Percentiles rank a stretch among this genome's conserved stretches.
Evolutionary conservation across 2,888 invertebrate species (phyloP).

Genomic region (Lithophane semibrunnea): DNA sequence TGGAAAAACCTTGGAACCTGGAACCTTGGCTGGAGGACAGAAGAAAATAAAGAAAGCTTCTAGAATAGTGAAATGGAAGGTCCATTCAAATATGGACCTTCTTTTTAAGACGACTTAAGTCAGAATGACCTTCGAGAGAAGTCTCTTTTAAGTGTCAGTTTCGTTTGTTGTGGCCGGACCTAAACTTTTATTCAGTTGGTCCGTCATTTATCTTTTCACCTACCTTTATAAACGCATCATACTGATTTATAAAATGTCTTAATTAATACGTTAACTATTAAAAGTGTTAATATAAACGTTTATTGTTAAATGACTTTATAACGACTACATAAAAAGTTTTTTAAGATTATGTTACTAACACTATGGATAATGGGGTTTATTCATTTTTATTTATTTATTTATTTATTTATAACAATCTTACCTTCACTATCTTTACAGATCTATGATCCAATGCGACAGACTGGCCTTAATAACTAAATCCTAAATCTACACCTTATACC

Average conservation of each 20-base stretch:
- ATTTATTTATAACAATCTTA: too few relatives aligned
- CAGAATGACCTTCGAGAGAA: background rate
- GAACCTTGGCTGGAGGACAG: slow-evolving; percentile 37
- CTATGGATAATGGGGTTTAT: too few relatives aligned
- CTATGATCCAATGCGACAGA: too few relatives aligned
- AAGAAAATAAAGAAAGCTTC: slow-evolving; percentile 14
- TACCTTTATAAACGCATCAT: background rate
- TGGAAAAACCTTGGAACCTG: slow-evolving; percentile 9
- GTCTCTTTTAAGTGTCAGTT: background rate
- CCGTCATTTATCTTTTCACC: background rate
- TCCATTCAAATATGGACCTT: slow-evolving; percentile 35
- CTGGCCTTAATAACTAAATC: too few relatives aligned
- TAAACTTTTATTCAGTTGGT: background rate
- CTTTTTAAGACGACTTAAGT: background rate
- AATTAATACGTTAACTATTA: background rate
- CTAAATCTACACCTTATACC: too few relatives aligned
- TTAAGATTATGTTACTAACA: too few relatives aligned
- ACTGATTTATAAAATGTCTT: background rate
- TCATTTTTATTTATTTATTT: too few relatives aligned
- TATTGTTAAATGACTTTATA: too few relatives aligned
- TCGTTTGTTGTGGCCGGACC: background rate
- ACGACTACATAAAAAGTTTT: too few relatives aligned
- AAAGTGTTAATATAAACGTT: background rate
- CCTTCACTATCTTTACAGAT: too few relatives aligned
- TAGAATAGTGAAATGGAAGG: slow-evolving; percentile 13